phyloP scores from a whole-genome alignment of 1,140 invertebrate species.

The Goniozus legneri region DNA sequence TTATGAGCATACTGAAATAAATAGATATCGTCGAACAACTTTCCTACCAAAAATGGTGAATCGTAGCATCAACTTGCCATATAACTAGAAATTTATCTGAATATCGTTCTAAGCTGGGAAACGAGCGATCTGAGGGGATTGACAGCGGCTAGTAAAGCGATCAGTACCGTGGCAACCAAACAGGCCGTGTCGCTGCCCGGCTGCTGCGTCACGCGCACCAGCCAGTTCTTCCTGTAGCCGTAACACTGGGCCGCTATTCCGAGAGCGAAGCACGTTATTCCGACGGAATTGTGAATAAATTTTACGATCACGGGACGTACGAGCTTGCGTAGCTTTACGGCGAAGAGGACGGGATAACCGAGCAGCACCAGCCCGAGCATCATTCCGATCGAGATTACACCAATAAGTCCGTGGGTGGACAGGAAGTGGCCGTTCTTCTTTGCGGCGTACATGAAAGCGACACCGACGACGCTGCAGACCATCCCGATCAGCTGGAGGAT shows the following conservation, averaged over 20 bases:
- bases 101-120: conserved; percentile 13
- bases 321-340: conserved; percentile 23
- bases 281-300: conserved; percentile 39
- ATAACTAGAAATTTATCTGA: no score
- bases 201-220: conserved; percentile 7
- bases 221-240: conserved; percentile 26
- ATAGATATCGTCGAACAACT: no score
- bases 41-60: no score
- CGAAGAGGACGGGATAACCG: conserved; percentile 32
- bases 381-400: conserved; percentile 28
- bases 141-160: conserved; percentile 25
- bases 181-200: not conserved
- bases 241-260: conserved; percentile 35
- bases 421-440: conserved; percentile 25
- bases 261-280: conserved; percentile 31
- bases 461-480: conserved; percentile 27
- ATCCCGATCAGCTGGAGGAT: conserved; percentile 33
- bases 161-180: conserved; percentile 22
- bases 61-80: no score
- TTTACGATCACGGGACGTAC: conserved; percentile 34
- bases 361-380: conserved; percentile 21
- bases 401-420: conserved; percentile 29
- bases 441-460: conserved; percentile 22
- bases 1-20: no score
- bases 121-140: conserved; percentile 23